Base-by-base conservation (phyloP, 2,113 vertebrate genomes). In the Chaetura pelagica region DNA sequence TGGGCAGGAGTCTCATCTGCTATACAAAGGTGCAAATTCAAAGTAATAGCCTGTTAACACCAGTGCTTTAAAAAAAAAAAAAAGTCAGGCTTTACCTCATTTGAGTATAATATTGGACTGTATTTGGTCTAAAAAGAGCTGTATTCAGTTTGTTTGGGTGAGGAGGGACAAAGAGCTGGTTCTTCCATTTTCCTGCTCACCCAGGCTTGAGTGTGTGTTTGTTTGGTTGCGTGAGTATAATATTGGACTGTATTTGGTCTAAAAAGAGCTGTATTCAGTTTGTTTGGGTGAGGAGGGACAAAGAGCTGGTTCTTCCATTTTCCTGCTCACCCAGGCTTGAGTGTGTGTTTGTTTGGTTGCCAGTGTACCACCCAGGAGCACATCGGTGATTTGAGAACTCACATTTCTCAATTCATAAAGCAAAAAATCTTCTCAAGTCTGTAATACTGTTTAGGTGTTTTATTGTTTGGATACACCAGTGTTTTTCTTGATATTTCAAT, bases 21-120 rank as follows among this genome's bases (percentile, higher is more conserved):
- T 66, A 86, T 84, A 78, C 38, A 75, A 34, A 84, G 87, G 83
- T 40, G 64, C 34, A 94, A 88, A 93, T 90, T n/a, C 68, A 77
- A 38, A 81, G 10, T 42, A 86, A 93, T 21, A 29, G 3, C 52
- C 15, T 2, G 4, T 27, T 85, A 90, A 61, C 12, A 81, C 5
- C 54, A 59, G 10, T 19, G 20, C 20, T 78, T 83, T 64, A 27
- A 29, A 29, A 54, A 54, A 29, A 29, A 54, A 54, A 38, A 62
- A 63, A 77, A 38, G 2, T 38, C 62, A 73, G 79, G 44, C 40
- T 76, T 80, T 78, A 62, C 35, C 59, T 61, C 15, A 40, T 5
- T 1, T 40, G 40, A 40, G 40, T 40, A 40, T 40, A 40, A 40
- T 40, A 40, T 40, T 40, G 40, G 40, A 40, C 40, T 40, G 40